Percentiles rank a stretch among this genome's conserved stretches.
Conservation (phyloP, 2,113 vertebrate species). For the Synchiropus splendidus region DNA sequence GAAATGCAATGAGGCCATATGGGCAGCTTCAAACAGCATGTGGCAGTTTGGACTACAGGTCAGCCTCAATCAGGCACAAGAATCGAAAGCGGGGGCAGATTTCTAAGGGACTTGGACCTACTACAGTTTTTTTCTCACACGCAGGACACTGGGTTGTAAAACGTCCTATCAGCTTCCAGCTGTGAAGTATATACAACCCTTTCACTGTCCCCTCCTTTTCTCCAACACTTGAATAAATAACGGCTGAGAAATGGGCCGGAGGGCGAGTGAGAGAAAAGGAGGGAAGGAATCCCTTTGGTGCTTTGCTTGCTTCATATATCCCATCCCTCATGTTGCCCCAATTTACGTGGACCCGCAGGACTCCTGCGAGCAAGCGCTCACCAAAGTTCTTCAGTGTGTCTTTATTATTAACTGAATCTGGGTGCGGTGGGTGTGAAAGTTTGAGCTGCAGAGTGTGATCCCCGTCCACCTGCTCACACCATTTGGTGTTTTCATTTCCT, state of each 20-base stretch:
- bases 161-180: constrained; percentile 59
- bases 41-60: constrained; percentile 20
- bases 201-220: constrained; percentile 45
- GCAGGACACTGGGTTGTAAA: constrained; percentile 38
- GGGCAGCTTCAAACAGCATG: constrained; percentile 21
- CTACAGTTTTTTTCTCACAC: constrained; percentile 48
- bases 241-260: constrained; percentile 43
- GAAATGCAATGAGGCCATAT: constrained; percentile 6
- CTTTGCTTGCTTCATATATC: constrained; percentile 41
- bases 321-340: constrained; percentile 39
- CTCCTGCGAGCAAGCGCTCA: constrained; percentile 2
- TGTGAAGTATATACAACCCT: constrained; percentile 57
- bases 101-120: constrained; percentile 25
- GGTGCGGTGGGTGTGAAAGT: neutral
- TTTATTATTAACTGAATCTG: neutral
- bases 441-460: constrained; percentile 10
- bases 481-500: constrained; percentile 9
- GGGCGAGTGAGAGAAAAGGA: constrained; percentile 25
- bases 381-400: neutral
- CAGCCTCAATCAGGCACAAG: constrained; percentile 20
- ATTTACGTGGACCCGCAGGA: constrained; percentile 27
- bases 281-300: constrained; percentile 29
- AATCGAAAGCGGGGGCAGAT: constrained; percentile 18
- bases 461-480: constrained; percentile 7
- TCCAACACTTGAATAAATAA: constrained; percentile 54